A percentile compares a stretch with the other conserved stretches of the same genome.
Conservation (phyloP, 92 coral and sea anemone genomes). For the Porites evermanni region DNA sequence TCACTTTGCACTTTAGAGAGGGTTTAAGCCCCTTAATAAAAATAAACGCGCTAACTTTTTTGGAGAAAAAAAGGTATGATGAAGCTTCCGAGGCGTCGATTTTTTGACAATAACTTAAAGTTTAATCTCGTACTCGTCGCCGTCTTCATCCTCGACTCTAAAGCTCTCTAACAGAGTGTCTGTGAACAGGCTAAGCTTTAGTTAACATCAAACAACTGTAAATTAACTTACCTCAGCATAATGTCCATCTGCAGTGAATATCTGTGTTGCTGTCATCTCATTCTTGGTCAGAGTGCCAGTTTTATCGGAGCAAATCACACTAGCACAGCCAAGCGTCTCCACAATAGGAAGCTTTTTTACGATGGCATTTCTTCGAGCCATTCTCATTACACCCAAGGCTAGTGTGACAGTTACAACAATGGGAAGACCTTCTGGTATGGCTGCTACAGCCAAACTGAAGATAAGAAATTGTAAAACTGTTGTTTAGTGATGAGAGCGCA, state of each 20-base stretch:
- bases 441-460: slow-evolving; percentile 97
- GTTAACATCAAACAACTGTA: background rate
- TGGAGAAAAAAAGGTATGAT: too few species aligned
- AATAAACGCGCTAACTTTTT: too few species aligned
- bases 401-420: slow-evolving; percentile 97
- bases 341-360: slow-evolving; percentile 97
- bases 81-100: too few species aligned
- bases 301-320: slow-evolving; percentile 97
- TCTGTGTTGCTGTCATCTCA: slow-evolving; percentile 98
- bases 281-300: slow-evolving; percentile 97
- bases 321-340: slow-evolving; percentile 97
- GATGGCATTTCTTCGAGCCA: slow-evolving; percentile 97
- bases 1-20: too few species aligned
- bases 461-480: background rate
- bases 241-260: slow-evolving; percentile 91
- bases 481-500: too few species aligned
- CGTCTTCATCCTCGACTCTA: too few species aligned
- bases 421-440: slow-evolving; percentile 99
- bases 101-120: too few species aligned
- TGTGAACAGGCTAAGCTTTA: too few species aligned
- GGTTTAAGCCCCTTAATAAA: too few species aligned
- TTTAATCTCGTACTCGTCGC: too few species aligned
- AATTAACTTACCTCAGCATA: slow-evolving; percentile 77
- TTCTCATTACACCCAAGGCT: slow-evolving; percentile 97
- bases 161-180: too few species aligned